Conservation (phyloP, 2,113 vertebrate genomes). For the Cebidichthys violaceus region DNA sequence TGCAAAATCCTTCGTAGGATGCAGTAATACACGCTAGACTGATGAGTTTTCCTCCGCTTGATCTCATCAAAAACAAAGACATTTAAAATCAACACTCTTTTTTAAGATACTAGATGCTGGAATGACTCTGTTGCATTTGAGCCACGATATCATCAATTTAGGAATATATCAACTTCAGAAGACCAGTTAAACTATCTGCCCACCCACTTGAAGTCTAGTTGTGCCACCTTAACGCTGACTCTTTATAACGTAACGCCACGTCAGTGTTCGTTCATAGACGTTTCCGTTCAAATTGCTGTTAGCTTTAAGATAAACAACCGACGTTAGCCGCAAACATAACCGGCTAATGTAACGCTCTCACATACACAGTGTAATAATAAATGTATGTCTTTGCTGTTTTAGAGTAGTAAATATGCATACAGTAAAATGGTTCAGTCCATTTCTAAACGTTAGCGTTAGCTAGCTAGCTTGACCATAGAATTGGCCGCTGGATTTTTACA, state of each 20-base stretch:
- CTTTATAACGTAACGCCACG: slow-evolving; percentile 74
- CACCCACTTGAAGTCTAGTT: background rate
- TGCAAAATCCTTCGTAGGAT: background rate
- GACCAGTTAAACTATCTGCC: background rate
- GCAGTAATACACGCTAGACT: background rate
- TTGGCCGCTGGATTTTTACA: background rate
- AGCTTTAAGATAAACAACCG: background rate
- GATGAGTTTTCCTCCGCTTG: background rate
- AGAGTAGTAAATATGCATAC: background rate
- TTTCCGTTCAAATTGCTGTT: slow-evolving; percentile 49
- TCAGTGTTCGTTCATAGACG: slow-evolving; percentile 76
- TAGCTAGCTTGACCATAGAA: slow-evolving; percentile 12
- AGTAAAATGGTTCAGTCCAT: background rate
- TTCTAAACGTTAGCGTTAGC: slow-evolving; percentile 23
- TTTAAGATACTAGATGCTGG: no score
- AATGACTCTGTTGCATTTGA: background rate
- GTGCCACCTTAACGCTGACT: no score
- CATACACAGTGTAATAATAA: background rate
- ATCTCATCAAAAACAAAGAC: background rate
- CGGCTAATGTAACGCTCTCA: accelerated
- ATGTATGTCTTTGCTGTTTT: accelerated
- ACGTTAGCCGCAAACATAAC: background rate
- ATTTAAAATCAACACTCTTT: background rate
- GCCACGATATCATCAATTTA: background rate
- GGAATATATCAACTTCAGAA: background rate